Evolutionary conservation across 2,888 invertebrate genomes (phyloP).

Genomic region (Dyspetes luteomarginatus): DNA sequence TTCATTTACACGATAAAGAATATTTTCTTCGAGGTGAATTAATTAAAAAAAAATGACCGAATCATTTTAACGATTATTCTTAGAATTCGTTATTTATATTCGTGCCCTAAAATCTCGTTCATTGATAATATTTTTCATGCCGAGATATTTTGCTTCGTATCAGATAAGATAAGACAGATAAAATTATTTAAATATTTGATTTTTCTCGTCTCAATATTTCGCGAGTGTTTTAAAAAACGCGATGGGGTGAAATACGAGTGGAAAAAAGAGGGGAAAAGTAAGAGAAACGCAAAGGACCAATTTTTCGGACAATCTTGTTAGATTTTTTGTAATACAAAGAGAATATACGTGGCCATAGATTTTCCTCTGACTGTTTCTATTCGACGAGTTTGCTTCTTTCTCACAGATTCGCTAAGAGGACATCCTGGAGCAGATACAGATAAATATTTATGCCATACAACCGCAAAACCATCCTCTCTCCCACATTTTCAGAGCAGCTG

Average conservation of each 20-base stretch:
- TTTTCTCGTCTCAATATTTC: constrained; percentile 7
- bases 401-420: constrained; percentile 5
- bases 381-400: constrained; percentile 19
- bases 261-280: constrained; percentile 15
- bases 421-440: constrained; percentile 34
- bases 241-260: background rate
- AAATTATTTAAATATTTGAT: too few relatives aligned
- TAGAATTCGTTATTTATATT: too few relatives aligned
- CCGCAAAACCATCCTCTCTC: constrained; percentile 30
- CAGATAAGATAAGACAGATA: too few relatives aligned
- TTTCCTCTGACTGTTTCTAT: constrained; percentile 7
- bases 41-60: too few relatives aligned
- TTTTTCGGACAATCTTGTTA: constrained; percentile 47
- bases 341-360: constrained; percentile 46
- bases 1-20: too few relatives aligned
- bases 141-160: too few relatives aligned
- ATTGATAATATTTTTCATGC: too few relatives aligned
- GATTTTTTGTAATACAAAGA: constrained; percentile 21
- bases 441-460: constrained; percentile 59
- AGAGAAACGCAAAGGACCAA: constrained; percentile 23
- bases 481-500: constrained; percentile 11
- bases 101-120: too few relatives aligned
- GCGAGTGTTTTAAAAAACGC: background rate
- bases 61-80: too few relatives aligned
- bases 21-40: too few relatives aligned